Conservation (phyloP, 2,797 vertebrate species). For the Nasua narica region DNA sequence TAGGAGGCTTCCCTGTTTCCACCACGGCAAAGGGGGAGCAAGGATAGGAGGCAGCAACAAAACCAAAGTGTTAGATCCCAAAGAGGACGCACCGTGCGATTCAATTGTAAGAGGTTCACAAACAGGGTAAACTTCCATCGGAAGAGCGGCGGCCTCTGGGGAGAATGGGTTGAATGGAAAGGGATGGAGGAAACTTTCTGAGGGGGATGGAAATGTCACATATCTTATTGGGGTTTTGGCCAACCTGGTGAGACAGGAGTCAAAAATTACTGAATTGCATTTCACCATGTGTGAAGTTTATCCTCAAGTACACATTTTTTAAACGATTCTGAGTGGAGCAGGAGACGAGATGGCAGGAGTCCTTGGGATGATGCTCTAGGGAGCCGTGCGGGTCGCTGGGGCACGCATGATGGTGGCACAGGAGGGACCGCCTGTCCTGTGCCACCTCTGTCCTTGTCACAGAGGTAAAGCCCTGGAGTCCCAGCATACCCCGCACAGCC, state of each 20-base stretch:
- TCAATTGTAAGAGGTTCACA: not conserved
- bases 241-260: not conserved
- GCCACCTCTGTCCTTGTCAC: no score
- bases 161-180: not conserved
- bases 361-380: accelerated
- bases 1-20: accelerated
- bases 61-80: not conserved
- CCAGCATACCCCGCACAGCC: not conserved
- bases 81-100: not conserved
- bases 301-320: not conserved
- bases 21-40: not conserved
- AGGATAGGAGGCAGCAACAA: not conserved
- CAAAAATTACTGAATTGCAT: not conserved
- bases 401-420: accelerated
- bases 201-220: accelerated
- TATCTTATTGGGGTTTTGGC: not conserved
- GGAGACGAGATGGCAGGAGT: no score
- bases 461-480: not conserved
- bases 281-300: not conserved
- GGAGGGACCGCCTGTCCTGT: no score
- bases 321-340: not conserved
- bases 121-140: not conserved
- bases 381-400: accelerated
- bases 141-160: accelerated
- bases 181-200: not conserved